These are phyloP conservation scores for Sinotaia quadrata DNA, from an alignment of 2,888 invertebrate species.

Conservation along the genomic window DNA sequence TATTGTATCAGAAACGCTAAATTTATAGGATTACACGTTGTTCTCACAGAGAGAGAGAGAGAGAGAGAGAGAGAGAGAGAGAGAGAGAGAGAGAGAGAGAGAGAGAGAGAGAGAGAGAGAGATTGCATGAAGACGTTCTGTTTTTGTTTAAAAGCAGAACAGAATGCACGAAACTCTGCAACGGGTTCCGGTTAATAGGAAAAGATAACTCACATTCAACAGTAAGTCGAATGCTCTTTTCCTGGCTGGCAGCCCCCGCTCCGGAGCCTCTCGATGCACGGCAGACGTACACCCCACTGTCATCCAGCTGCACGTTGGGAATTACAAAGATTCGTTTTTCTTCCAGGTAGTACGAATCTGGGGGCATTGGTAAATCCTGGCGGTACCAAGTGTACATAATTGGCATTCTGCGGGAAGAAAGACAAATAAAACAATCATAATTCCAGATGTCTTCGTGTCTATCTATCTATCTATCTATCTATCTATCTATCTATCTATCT, in stretches of 20 bases:
- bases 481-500: too few species aligned
- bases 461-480: too few species aligned
- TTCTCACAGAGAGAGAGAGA: too few species aligned
- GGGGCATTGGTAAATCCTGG: constrained; percentile 77
- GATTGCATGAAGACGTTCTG: not conserved
- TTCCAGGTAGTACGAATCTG: constrained; percentile 84
- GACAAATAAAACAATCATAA: too few species aligned
- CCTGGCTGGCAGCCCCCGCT: constrained; percentile 16
- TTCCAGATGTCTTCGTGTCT: too few species aligned
- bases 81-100: not conserved
- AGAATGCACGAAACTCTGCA: not conserved
- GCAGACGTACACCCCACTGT: constrained; percentile 93
- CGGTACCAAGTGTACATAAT: constrained; percentile 58
- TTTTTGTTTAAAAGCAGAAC: too few species aligned
- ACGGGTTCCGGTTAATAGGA: not conserved
- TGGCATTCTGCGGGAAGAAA: constrained; percentile 52
- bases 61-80: too few species aligned
- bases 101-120: not conserved
- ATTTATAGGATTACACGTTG: too few species aligned
- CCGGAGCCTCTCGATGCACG: constrained; percentile 75
- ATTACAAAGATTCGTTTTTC: constrained; percentile 89
- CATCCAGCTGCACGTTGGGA: constrained; percentile 88
- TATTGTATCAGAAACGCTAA: too few species aligned
- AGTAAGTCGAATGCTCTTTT: constrained; percentile 38
- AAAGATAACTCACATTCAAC: constrained; percentile 29